These are phyloP conservation scores for Laticauda colubrina DNA, from an alignment of 2,113 vertebrate species.

Conservation along the genomic window DNA sequence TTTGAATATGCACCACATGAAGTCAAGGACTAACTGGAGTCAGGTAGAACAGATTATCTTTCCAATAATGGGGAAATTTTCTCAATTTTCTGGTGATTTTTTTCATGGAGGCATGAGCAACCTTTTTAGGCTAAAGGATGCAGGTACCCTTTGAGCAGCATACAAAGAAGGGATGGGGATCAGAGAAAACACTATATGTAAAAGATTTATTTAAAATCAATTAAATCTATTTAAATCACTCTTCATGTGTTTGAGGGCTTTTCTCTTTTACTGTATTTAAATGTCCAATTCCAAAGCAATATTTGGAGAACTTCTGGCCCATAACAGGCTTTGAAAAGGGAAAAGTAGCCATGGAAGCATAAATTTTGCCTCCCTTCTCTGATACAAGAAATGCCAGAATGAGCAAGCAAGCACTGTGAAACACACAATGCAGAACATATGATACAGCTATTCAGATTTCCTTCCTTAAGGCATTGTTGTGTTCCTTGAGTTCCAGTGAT, in stretches of 20 bases:
- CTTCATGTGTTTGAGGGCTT: not conserved
- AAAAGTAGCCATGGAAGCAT: not conserved
- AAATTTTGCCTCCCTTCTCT: not conserved
- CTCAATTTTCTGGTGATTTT: not conserved
- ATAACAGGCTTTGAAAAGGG: not conserved
- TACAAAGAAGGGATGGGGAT: not conserved
- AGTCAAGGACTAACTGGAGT: not conserved
- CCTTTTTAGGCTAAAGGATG: not conserved
- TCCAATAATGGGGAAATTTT: not conserved
- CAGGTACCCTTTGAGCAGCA: not conserved
- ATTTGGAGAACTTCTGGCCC: not conserved
- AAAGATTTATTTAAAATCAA: not conserved
- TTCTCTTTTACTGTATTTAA: not conserved
- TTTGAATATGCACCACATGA: not conserved
- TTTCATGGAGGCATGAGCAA: not conserved
- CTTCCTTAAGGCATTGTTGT: not conserved
- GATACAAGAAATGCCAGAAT: not conserved
- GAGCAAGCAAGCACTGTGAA: not conserved
- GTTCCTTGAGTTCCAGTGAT: not conserved
- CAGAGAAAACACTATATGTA: not conserved
- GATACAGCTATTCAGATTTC: not conserved
- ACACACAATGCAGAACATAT: not conserved
- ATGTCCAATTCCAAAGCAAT: not conserved
- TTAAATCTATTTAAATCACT: not conserved
- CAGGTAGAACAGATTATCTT: not conserved